phyloP scores from a whole-genome alignment of 2,797 vertebrate genomes.

The Eulemur rubriventer region DNA sequence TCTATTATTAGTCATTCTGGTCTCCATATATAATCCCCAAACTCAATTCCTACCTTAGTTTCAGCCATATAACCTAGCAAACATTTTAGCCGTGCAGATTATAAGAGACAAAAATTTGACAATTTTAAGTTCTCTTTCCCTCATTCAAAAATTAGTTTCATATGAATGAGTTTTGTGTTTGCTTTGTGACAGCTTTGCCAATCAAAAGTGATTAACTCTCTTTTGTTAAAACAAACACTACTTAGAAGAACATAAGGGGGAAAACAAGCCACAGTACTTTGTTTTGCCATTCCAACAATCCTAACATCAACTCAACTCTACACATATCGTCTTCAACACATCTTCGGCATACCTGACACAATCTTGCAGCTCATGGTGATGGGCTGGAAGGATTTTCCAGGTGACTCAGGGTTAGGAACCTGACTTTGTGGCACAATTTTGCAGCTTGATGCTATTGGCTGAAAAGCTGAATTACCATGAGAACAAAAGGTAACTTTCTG shows the following conservation, averaged over 20 bases:
- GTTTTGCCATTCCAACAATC: neutral
- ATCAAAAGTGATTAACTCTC: neutral
- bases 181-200: neutral
- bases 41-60: neutral
- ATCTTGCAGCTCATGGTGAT: slow-evolving; percentile 99
- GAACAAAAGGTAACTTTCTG: slow-evolving; percentile 95
- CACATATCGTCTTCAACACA: neutral
- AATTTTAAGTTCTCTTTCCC: neutral
- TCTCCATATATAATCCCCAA: neutral
- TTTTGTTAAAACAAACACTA: neutral
- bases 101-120: neutral
- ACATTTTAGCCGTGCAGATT: neutral
- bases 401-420: slow-evolving; percentile 95
- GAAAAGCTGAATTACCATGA: slow-evolving; percentile 97
- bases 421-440: slow-evolving; percentile 96
- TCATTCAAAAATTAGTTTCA: neutral
- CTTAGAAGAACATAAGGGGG: neutral
- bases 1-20: neutral
- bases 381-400: slow-evolving; percentile 98
- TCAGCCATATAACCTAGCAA: neutral
- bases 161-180: neutral
- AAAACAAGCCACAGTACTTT: neutral
- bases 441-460: slow-evolving; percentile 98
- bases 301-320: neutral
- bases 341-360: slow-evolving; percentile 93